Base-by-base conservation (phyloP, 2,888 invertebrate genomes). In the Perizoma flavofasciatum region DNA sequence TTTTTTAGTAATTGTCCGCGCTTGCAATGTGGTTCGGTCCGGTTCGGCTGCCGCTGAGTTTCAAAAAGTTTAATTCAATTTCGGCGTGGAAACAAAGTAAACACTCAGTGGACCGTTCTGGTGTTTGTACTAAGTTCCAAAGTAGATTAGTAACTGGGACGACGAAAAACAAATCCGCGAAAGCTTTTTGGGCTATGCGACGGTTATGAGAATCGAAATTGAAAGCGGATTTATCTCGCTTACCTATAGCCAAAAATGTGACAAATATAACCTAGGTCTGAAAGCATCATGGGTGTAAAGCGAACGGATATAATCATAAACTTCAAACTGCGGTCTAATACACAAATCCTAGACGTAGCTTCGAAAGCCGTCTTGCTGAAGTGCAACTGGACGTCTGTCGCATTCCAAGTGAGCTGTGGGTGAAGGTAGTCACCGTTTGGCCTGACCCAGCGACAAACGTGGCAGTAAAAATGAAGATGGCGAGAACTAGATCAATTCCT, bases 21-120 rank as follows among this genome's bases (percentile, higher is more conserved):
- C 77, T 73, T 65, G 64, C 61, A 58, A 58, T 61, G 65, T 61
- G 59, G 55, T 49, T 8, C 50, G 43, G 49, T 51, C 47, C 49
- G 60, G 55, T 48, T 56, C 55, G 46, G 50, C 40, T 22, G 55
- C 43, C 34, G 62, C 62, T 61, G 75, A 80, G 79, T 79, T 84
- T 70, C 55, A 63, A 77, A 79, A 79, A 82, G 82, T 85, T 81
- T 79, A 81, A 84, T 80, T 85, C 77, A 80, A 83, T 84, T 83
- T 78, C 68, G 69, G 74, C 73, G 72, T 70, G 73, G 69, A 71
- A 74, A 80, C 79, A 78, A 79, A 78, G 81, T 79, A 82, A 81
- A 79, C 77, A 81, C 73, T 81, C 73, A 68, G 70, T 71, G 73
- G 71, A 77, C 74, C 77, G 75, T 74, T 74, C 71, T 67, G 71